Evolutionary conservation across 2,113 vertebrate genomes (phyloP).

Genomic region (Melanocharis versteri): DNA sequence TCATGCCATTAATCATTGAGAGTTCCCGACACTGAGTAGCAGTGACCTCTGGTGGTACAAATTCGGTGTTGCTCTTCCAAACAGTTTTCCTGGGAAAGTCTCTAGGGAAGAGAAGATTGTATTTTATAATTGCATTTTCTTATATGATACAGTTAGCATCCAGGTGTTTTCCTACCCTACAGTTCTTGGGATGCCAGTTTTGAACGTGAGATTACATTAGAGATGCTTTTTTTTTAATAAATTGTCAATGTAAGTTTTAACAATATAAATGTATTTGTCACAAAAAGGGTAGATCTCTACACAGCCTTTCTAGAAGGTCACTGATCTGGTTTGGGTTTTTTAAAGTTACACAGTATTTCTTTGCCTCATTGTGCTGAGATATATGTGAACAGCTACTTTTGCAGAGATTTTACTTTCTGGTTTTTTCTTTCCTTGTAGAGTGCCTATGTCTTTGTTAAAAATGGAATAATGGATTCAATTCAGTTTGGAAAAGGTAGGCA

Average conservation of each 20-base stretch:
- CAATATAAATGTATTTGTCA: neutral
- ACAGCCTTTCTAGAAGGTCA: neutral
- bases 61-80: neutral
- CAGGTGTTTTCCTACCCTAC: neutral
- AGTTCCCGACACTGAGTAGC: neutral
- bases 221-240: neutral
- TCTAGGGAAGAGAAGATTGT: neutral
- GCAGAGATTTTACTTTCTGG: neutral
- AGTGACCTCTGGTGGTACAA: conserved; percentile 60
- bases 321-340: neutral
- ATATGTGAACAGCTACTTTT: neutral
- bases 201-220: neutral
- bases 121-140: neutral
- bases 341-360: neutral
- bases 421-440: conserved; percentile 62
- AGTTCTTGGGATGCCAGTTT: neutral
- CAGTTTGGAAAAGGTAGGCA: conserved; percentile 86
- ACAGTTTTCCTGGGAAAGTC: neutral
- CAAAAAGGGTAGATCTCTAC: neutral
- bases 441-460: conserved; percentile 77
- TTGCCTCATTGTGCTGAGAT: neutral
- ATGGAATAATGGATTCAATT: conserved; percentile 74
- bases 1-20: neutral
- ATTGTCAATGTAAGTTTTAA: neutral
- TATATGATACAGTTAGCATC: accelerated